Base-by-base conservation (phyloP, 2,797 vertebrate genomes). In the Poeciliopsis gracilis region DNA sequence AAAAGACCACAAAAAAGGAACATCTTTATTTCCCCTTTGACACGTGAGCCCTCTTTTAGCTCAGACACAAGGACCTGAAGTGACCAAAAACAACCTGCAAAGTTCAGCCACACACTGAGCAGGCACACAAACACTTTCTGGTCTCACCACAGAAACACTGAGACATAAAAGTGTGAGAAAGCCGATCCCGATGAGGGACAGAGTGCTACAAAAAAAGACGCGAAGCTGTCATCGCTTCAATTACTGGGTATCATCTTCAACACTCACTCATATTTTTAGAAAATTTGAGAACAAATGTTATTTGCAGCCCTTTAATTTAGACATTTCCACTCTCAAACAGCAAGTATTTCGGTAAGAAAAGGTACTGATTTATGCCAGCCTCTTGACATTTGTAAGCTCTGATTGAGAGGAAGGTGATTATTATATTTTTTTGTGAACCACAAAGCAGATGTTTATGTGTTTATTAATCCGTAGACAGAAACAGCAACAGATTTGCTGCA, bases 11-110 rank as follows among this genome's bases (percentile, higher is more conserved):
- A 82, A 85, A 83, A 89, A 90, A 55, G 88, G 92, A 94, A 94
- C 87, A 85, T 91, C 79, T 82, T 73, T 72, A 86, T 91, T 93
- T 93, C 92, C 93, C 91, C 89, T 92, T 90, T 85, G 69, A 87
- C 85, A 91, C 72, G 83, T 77, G 85, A 84, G 85, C 84, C 82
- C 77, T 79, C 78, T 85, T 91, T 76, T 85, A 83, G 86, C 75
- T 36, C n/a, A 71, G 75, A 88, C 84, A 84, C 55, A 6, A 77
- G 73, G 53, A 77, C 85, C 74, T 80, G 72, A 87, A 80, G 76
- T 83, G 79, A 80, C 85, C 81, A 79, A 85, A 67, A 82, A 85
- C 79, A 80, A 84, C 82, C 73, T 78, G 72, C 20, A 78, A 72
- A 76, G 73, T 72, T 49, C 33, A 63, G 71, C 73, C 77, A 53